Percentiles rank a stretch among this genome's conserved stretches.
Conservation (phyloP, 2,113 vertebrate genomes). For the Petrocephalus zakoni region DNA sequence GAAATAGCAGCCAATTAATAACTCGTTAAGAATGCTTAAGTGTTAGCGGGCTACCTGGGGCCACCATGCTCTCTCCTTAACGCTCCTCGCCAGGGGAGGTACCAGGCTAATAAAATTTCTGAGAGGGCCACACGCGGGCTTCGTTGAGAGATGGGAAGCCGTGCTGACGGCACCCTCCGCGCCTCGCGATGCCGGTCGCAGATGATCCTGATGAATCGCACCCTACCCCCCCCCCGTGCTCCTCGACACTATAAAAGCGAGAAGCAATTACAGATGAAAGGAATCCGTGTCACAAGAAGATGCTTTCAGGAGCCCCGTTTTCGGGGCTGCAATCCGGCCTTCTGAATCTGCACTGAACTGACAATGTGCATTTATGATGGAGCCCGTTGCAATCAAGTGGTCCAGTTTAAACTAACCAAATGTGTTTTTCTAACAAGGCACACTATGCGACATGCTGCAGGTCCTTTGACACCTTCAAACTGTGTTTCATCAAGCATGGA, state of each 20-base stretch:
- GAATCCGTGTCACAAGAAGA: neutral
- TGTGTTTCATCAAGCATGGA: neutral
- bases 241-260: conserved; percentile 8
- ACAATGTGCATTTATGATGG: neutral
- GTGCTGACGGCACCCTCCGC: neutral
- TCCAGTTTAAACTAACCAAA: neutral
- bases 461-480: neutral
- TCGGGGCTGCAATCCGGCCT: neutral
- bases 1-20: neutral
- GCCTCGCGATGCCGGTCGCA: neutral
- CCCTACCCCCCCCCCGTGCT: neutral
- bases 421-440: neutral
- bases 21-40: neutral
- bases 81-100: neutral
- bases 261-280: conserved; percentile 15
- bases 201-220: neutral
- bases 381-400: neutral
- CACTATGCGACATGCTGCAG: neutral
- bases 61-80: neutral
- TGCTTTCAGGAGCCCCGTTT: neutral
- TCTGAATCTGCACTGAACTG: neutral
- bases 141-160: neutral
- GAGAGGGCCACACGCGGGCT: neutral
- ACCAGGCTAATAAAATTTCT: neutral
- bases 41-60: neutral